Evolutionary conservation across 2,797 vertebrate species (phyloP).

Genomic region (Rhinichthys osculus): DNA sequence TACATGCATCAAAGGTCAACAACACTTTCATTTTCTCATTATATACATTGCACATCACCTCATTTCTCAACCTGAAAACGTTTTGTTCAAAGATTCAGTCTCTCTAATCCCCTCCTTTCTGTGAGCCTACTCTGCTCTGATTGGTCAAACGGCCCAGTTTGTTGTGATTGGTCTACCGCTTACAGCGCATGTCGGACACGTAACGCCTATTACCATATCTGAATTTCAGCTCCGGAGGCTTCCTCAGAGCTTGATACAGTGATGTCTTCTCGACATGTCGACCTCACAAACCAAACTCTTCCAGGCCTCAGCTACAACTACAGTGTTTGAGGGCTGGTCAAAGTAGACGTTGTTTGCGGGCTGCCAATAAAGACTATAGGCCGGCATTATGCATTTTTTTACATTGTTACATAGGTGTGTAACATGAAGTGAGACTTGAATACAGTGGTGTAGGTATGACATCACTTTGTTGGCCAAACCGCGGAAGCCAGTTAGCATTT

Average conservation of each 20-base stretch:
- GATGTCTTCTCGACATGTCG: not conserved
- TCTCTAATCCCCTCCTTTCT: not conserved
- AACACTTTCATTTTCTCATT: not conserved
- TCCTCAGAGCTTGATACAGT: not conserved
- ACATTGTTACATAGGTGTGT: too few relatives aligned
- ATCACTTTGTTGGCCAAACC: too few relatives aligned
- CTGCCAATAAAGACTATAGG: not conserved
- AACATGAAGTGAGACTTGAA: too few relatives aligned
- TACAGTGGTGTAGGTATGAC: too few relatives aligned
- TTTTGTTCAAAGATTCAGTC: not conserved
- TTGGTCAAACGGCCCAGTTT: not conserved
- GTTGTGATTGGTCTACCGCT: not conserved
- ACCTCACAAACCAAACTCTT: not conserved
- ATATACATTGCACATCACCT: not conserved
- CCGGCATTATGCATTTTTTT: not conserved
- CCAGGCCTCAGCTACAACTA: not conserved
- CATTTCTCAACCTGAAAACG: not conserved
- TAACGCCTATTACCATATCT: not conserved
- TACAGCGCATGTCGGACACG: not conserved
- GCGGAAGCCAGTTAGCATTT: too few relatives aligned
- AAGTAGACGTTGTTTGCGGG: not conserved
- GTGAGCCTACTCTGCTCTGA: not conserved
- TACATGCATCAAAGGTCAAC: not conserved
- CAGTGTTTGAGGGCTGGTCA: not conserved
- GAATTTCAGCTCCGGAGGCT: not conserved